Percentiles rank a stretch among this genome's conserved stretches.
phyloP scores from a whole-genome alignment of 2,113 vertebrate species.

The Nesospiza acunhae region DNA sequence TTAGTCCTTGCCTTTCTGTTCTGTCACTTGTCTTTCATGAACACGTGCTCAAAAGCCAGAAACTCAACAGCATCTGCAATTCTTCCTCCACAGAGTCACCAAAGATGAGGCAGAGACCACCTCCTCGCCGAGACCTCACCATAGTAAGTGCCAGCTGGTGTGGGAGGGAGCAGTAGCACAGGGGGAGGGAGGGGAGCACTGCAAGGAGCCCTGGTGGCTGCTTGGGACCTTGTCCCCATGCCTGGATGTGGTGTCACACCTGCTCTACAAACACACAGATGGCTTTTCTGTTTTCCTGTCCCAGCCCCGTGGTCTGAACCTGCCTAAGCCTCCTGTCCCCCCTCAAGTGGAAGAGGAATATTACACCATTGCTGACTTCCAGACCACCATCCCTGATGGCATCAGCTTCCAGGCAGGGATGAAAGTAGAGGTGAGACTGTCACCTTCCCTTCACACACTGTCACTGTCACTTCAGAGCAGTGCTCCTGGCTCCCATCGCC shows the following conservation, averaged over 20 bases:
- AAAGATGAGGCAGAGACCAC: slow-evolving; percentile 90
- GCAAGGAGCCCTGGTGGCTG: background rate
- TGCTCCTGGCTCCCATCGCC: background rate
- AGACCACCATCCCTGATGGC: slow-evolving; percentile 96
- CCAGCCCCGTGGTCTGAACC: slow-evolving; percentile 90
- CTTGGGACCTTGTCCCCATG: background rate
- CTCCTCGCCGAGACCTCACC: slow-evolving; percentile 94
- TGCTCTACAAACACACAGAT: background rate
- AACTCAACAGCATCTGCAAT: background rate
- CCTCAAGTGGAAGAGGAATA: slow-evolving; percentile 97
- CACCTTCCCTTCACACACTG: background rate
- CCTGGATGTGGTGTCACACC: background rate
- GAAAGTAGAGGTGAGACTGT: slow-evolving; percentile 90
- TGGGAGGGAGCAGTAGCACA: background rate
- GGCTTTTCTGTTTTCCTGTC: background rate
- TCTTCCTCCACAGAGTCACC: slow-evolving; percentile 80
- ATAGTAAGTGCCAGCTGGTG: slow-evolving; percentile 83
- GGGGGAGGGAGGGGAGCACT: background rate
- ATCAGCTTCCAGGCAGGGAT: slow-evolving; percentile 97
- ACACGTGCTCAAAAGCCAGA: background rate
- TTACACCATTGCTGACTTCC: slow-evolving; percentile 98
- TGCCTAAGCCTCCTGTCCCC: slow-evolving; percentile 92
- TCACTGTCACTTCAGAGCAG: background rate
- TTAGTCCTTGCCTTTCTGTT: background rate
- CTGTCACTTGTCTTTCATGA: background rate